Percentiles rank a stretch among this genome's conserved stretches.
Conservation (phyloP, 2,113 vertebrate species). For the Crotalus horridus region DNA sequence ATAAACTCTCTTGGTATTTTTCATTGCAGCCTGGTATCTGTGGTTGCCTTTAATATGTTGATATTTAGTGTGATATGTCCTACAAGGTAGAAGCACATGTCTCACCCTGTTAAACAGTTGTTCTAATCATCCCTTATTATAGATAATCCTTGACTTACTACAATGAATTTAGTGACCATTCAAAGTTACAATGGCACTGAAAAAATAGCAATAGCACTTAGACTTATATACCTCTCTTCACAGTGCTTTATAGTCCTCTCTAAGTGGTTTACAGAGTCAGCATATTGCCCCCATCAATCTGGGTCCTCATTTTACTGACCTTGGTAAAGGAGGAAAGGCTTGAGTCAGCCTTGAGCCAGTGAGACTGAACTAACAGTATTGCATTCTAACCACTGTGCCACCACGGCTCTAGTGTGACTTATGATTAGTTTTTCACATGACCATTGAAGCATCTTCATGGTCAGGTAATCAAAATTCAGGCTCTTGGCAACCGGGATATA, state of each 20-base stretch:
- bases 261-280: neutral
- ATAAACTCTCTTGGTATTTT: neutral
- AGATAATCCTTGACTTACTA: no score
- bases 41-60: neutral
- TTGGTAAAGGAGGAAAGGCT: no score
- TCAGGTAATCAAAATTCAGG: neutral
- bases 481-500: neutral
- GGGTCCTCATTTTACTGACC: neutral
- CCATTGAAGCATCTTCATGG: neutral
- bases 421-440: no score
- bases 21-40: neutral
- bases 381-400: no score
- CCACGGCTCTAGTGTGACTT: no score
- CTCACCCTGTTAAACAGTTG: neutral
- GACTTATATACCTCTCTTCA: neutral
- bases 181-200: neutral
- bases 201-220: neutral
- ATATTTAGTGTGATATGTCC: neutral
- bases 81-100: neutral
- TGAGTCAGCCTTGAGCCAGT: no score
- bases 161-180: neutral
- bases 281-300: neutral
- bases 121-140: neutral
- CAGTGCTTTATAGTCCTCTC: neutral
- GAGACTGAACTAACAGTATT: no score